Conservation (phyloP, 2,113 vertebrate species). For the Alectura lathami region DNA sequence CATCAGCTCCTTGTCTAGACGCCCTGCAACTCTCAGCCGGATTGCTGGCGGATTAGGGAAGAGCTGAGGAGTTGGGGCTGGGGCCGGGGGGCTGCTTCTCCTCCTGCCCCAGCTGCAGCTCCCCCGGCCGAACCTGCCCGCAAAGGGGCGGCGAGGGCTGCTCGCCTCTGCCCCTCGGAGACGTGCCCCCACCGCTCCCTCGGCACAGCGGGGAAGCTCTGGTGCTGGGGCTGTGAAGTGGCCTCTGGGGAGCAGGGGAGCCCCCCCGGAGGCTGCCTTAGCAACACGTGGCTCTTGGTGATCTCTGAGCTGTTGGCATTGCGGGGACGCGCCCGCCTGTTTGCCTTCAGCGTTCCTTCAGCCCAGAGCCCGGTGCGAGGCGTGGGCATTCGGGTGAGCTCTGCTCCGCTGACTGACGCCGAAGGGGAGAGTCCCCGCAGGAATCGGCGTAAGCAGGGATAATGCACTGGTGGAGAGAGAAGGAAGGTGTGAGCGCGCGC, state of each 20-base stretch:
- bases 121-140: background rate
- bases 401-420: background rate
- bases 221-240: background rate
- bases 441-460: background rate
- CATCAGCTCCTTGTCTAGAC: background rate
- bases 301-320: background rate
- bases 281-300: background rate
- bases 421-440: background rate
- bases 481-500: background rate
- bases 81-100: background rate
- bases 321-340: fast-evolving
- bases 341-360: background rate
- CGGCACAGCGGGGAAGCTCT: background rate
- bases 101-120: background rate
- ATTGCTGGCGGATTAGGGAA: background rate
- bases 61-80: background rate
- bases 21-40: background rate
- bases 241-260: background rate
- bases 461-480: background rate
- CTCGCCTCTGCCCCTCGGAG: fast-evolving
- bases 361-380: background rate
- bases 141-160: background rate
- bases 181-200: fast-evolving
- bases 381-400: background rate
- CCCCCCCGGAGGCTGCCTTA: background rate